These are phyloP conservation scores for Pteropus rufus DNA, from an alignment of 2,797 vertebrate genomes.

Conservation along the genomic window DNA sequence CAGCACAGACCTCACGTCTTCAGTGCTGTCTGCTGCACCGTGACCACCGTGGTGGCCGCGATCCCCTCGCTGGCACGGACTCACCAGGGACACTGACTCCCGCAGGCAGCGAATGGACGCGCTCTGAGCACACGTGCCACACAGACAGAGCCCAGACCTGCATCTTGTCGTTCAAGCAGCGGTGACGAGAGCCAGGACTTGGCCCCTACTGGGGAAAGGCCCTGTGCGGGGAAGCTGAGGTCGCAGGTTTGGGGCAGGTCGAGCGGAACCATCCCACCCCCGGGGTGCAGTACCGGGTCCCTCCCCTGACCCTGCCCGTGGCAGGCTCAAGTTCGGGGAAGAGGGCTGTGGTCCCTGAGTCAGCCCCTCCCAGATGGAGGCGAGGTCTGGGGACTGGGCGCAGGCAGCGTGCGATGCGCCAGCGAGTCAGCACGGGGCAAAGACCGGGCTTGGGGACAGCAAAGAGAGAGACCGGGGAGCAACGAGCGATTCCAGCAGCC, in stretches of 20 bases:
- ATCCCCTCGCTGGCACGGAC: accelerated
- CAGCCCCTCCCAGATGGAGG: too few species aligned
- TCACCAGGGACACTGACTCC: accelerated
- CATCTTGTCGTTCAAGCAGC: background rate
- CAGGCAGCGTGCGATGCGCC: accelerated
- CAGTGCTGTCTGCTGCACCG: background rate
- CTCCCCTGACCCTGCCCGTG: too few species aligned
- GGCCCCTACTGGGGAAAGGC: too few species aligned
- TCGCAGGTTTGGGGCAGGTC: accelerated
- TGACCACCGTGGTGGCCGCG: too few species aligned
- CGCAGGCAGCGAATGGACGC: accelerated
- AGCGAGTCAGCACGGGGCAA: background rate
- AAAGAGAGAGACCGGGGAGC: accelerated
- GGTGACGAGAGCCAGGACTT: too few species aligned
- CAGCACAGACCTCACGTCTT: accelerated
- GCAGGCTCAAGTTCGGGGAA: background rate
- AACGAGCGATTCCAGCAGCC: accelerated
- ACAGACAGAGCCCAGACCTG: accelerated
- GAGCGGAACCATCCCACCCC: accelerated
- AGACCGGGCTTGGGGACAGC: too few species aligned
- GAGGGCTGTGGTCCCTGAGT: too few species aligned
- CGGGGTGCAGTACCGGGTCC: accelerated
- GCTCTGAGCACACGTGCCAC: accelerated
- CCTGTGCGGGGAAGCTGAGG: background rate
- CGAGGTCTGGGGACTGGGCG: background rate